Evolutionary conservation across 2,888 invertebrate genomes (phyloP), one percentile per base, ranked within the genome.

Genomic region (Drosophila crucigera): DNA sequence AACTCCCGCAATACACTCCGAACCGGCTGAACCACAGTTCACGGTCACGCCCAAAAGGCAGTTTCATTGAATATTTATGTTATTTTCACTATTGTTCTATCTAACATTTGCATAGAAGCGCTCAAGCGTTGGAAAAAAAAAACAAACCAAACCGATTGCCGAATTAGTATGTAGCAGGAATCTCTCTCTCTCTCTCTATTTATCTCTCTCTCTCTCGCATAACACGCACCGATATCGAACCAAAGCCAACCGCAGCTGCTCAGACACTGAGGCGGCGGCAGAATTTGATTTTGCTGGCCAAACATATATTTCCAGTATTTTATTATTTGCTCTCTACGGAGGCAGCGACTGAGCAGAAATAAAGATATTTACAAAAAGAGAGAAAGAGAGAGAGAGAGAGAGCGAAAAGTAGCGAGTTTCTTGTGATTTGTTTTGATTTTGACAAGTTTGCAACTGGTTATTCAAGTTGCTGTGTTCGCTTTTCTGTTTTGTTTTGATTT

Each of bases 381-480:
- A 25, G 28, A 31, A 39, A 33, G 41, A 30, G 28, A 66, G 60
- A 31, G 47, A 71, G 28, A 25, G 33, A 41, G 41, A 25, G 28
- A 71, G 49, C 41, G 35, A 30, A 33, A 66, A 31, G 53, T 37
- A 30, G 37, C 47, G 47, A 37, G 65, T 62, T 76, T 83, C 69
- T 89, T 82, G 61, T n/a, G 73, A 66, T 89, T 91, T 85, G 85
- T 91, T 91, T 91, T 90, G 90, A 74, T 88, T 78, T 73, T 58
- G 62, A 53, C 73, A 66, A 37, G 28, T 9, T 73, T 65, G 76
- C 88, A 91, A 91, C 91, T 91, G 83, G 88, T 91, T 86, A 65
- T 61, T 72, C 60, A 56, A 58, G 64, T 67, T 80, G 74, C 74
- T 74, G 68, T 72, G 68, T 70, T 66, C 39, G 53, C 28, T 25